Percentiles rank a stretch among this genome's conserved stretches.
phyloP scores from a whole-genome alignment of 2,113 vertebrate genomes.

The Muscicapa adusta region DNA sequence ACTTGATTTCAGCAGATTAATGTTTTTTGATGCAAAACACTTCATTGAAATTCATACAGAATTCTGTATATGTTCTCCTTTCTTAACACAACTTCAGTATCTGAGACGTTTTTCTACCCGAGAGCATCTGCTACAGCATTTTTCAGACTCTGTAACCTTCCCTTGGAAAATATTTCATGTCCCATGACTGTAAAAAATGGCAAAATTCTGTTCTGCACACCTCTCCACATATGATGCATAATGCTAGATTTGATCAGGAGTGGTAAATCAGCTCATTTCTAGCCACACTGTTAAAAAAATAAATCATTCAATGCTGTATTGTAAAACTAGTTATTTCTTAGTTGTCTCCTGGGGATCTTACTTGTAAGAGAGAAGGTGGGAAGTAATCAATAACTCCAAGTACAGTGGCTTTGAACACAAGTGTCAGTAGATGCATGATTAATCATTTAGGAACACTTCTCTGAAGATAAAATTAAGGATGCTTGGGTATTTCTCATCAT shows the following conservation, averaged over 20 bases:
- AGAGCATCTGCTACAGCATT: background rate
- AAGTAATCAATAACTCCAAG: slow-evolving; percentile 2
- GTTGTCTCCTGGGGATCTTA: background rate
- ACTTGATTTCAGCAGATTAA: background rate
- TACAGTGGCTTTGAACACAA: background rate
- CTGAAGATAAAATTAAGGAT: background rate
- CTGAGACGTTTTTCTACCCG: background rate
- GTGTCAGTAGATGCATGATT: background rate
- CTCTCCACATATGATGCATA: background rate
- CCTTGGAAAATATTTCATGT: background rate
- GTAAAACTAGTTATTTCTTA: background rate
- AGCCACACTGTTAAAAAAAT: background rate
- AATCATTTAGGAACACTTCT: background rate
- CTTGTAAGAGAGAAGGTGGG: background rate
- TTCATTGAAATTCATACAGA: background rate
- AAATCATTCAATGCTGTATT: background rate
- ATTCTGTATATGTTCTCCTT: background rate
- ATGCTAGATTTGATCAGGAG: background rate
- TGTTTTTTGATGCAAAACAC: background rate
- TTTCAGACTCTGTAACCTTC: background rate
- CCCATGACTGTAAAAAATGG: background rate
- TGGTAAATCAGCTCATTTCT: background rate
- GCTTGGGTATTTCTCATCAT: background rate
- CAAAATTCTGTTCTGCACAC: background rate
- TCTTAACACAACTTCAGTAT: background rate